phyloP scores from a whole-genome alignment of 2,113 vertebrate species.

The Tragelaphus imberbis region DNA sequence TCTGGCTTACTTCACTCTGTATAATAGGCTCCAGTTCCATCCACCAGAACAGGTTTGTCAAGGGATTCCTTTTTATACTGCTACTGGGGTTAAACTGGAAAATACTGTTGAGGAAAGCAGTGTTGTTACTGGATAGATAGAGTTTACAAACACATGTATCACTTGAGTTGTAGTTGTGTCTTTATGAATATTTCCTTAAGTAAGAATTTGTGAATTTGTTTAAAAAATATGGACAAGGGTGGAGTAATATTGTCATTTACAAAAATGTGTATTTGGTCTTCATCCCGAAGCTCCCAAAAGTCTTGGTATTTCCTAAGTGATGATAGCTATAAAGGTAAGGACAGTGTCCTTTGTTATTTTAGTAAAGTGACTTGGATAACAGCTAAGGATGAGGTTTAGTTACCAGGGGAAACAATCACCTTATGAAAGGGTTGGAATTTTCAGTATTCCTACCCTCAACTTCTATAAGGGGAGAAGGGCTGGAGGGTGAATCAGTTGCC shows the following conservation, averaged over 20 bases:
- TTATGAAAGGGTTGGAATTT: not conserved
- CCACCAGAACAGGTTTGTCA: not conserved
- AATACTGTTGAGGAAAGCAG: not conserved
- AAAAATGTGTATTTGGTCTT: not conserved
- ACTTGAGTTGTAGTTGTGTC: not conserved
- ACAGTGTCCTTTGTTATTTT: not conserved
- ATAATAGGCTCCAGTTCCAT: no score
- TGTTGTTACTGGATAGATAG: not conserved
- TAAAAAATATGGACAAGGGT: not conserved
- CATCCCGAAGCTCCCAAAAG: not conserved
- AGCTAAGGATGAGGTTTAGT: not conserved
- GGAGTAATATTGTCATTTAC: not conserved
- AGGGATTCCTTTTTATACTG: not conserved
- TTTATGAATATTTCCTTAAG: not conserved
- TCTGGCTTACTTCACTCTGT: no score
- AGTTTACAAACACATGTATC: not conserved
- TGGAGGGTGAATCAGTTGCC: not conserved
- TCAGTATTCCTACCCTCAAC: not conserved
- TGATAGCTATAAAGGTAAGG: not conserved
- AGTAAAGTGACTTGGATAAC: not conserved
- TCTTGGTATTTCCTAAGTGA: not conserved
- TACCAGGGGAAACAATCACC: not conserved
- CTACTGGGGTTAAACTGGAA: not conserved
- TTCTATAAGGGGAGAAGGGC: not conserved
- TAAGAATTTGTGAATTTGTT: not conserved